Conservation (phyloP, 2,113 vertebrate species). For the Thunnus thynnus region DNA sequence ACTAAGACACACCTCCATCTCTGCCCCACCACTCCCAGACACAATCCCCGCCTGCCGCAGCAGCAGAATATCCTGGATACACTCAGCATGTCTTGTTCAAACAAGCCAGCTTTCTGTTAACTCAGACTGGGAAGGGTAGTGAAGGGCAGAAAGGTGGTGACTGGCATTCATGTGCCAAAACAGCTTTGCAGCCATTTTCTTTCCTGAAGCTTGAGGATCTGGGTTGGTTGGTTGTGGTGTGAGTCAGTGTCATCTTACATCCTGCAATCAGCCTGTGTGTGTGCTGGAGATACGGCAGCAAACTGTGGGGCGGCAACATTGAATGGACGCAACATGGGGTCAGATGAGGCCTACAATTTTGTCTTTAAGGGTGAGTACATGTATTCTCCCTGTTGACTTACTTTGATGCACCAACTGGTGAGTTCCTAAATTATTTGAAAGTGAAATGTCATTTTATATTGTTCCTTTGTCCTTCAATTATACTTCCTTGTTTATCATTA, state of each 20-base stretch:
- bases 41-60: conserved; percentile 54
- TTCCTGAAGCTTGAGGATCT: conserved; percentile 23
- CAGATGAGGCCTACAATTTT: conserved; percentile 93
- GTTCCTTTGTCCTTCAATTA: conserved; percentile 3
- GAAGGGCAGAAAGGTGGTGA: conserved; percentile 46
- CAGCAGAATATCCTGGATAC: conserved; percentile 62
- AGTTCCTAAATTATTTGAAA: neutral
- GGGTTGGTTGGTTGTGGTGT: conserved; percentile 16
- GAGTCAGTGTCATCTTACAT: conserved; percentile 55
- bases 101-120: conserved; percentile 63
- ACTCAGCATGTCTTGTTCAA: conserved; percentile 70
- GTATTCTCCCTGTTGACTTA: neutral
- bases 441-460: neutral
- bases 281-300: conserved; percentile 32
- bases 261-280: conserved; percentile 38
- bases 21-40: conserved; percentile 42
- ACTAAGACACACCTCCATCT: conserved; percentile 52
- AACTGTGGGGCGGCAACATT: conserved; percentile 37
- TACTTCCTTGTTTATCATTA: conserved; percentile 63
- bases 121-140: conserved; percentile 28
- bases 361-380: conserved; percentile 94
- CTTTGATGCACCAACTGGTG: neutral
- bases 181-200: conserved; percentile 15
- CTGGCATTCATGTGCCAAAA: conserved; percentile 32
- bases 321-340: conserved; percentile 85